Conservation (phyloP, 2,113 vertebrate species). For the Tragelaphus buxtoni region DNA sequence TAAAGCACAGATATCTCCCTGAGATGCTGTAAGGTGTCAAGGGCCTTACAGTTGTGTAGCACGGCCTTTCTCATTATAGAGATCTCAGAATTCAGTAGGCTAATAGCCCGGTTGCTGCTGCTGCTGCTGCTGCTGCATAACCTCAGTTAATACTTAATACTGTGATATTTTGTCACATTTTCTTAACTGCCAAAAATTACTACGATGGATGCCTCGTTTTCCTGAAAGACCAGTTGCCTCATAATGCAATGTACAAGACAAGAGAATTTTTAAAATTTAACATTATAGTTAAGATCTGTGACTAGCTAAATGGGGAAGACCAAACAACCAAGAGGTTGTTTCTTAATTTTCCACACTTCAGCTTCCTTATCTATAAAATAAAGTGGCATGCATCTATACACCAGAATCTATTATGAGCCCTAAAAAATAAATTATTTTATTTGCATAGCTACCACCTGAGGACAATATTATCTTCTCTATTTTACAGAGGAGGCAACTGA, state of each 20-base stretch:
- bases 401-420: background rate
- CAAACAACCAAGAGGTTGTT: background rate
- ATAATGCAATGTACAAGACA: background rate
- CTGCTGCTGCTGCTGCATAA: too few relatives aligned
- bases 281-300: background rate
- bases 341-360: background rate
- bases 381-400: background rate
- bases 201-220: background rate
- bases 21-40: too few relatives aligned
- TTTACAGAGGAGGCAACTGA: background rate
- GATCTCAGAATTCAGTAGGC: too few relatives aligned
- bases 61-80: too few relatives aligned
- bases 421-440: background rate
- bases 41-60: too few relatives aligned
- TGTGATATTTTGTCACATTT: background rate
- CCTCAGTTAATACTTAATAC: background rate
- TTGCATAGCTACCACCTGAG: background rate
- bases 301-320: background rate
- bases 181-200: background rate
- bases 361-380: background rate
- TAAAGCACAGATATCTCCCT: too few relatives aligned
- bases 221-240: background rate
- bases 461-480: background rate
- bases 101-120: too few relatives aligned
- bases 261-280: background rate